Evolutionary conservation across 2,888 invertebrate genomes (phyloP).

Genomic region (Fissipunctia ypsillon): DNA sequence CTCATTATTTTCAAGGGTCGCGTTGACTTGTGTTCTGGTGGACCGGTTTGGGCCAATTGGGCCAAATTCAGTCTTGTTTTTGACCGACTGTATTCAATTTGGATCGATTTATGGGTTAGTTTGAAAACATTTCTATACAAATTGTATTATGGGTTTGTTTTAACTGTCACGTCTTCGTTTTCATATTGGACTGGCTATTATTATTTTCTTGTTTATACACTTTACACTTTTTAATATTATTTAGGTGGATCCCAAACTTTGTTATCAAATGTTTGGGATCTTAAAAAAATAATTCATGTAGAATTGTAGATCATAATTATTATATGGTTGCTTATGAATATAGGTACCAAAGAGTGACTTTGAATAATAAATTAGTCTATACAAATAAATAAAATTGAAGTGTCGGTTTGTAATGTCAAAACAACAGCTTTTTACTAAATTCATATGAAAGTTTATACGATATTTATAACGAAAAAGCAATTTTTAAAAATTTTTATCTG

Average conservation of each 20-base stretch:
- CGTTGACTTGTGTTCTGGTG: conserved; percentile 4
- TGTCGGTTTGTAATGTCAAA: too few relatives aligned
- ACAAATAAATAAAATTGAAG: too few relatives aligned
- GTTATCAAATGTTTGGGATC: background rate
- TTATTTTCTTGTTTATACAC: background rate
- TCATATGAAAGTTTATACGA: too few relatives aligned
- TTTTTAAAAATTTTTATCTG: too few relatives aligned
- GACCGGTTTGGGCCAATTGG: background rate
- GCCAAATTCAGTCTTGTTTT: conserved; percentile 6
- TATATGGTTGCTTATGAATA: too few relatives aligned
- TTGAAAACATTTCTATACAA: background rate
- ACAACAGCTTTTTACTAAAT: too few relatives aligned
- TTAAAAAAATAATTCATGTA: background rate
- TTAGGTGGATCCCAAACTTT: background rate
- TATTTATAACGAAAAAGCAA: too few relatives aligned
- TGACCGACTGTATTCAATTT: conserved; percentile 13
- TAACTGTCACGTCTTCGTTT: background rate
- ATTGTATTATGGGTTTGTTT: background rate
- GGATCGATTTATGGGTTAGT: conserved; percentile 10
- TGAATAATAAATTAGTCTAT: too few relatives aligned
- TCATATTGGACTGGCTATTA: background rate
- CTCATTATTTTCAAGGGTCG: conserved; percentile 9
- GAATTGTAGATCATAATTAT: too few relatives aligned
- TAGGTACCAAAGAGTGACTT: too few relatives aligned
- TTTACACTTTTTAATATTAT: background rate